These are phyloP conservation scores for Hyles vespertilio DNA, from an alignment of 1,140 invertebrate species.

Conservation along the genomic window DNA sequence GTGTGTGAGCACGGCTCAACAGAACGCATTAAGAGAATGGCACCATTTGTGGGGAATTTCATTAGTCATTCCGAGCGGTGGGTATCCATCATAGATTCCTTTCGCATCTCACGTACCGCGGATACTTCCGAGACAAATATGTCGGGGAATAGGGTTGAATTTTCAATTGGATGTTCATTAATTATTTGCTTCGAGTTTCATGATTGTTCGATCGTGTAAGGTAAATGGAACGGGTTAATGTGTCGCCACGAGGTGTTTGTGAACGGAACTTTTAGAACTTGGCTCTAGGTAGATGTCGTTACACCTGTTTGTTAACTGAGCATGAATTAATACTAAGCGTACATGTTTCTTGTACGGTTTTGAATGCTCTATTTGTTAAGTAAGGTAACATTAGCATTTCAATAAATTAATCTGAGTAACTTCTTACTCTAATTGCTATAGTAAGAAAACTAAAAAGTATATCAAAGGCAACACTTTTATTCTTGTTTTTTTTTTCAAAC, in stretches of 20 bases:
- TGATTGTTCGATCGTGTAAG: constrained; percentile 12
- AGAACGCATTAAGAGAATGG: constrained; percentile 26
- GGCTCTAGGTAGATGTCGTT: too few relatives aligned
- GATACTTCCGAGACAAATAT: constrained; percentile 25
- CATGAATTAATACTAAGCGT: too few relatives aligned
- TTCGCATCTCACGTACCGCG: constrained; percentile 27
- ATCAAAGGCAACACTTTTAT: too few relatives aligned
- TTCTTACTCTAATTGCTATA: too few relatives aligned
- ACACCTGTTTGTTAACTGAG: too few relatives aligned
- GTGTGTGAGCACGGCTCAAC: constrained; percentile 17
- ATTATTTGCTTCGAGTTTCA: constrained; percentile 22
- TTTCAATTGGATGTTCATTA: constrained; percentile 30
- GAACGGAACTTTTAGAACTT: too few relatives aligned
- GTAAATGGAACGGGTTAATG: constrained; percentile 15
- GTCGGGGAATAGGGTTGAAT: constrained; percentile 24
- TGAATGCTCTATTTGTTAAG: too few relatives aligned
- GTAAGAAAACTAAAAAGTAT: too few relatives aligned
- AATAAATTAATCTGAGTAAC: too few relatives aligned
- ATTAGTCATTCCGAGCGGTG: constrained; percentile 29
- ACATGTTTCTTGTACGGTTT: too few relatives aligned
- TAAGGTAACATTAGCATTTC: too few relatives aligned
- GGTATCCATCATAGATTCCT: constrained; percentile 33
- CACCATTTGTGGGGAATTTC: constrained; percentile 32
- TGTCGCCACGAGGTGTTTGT: constrained; percentile 9
- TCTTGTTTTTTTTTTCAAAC: too few relatives aligned